Conservation (phyloP, 2,888 invertebrate genomes). For the Uloborus plumipes region DNA sequence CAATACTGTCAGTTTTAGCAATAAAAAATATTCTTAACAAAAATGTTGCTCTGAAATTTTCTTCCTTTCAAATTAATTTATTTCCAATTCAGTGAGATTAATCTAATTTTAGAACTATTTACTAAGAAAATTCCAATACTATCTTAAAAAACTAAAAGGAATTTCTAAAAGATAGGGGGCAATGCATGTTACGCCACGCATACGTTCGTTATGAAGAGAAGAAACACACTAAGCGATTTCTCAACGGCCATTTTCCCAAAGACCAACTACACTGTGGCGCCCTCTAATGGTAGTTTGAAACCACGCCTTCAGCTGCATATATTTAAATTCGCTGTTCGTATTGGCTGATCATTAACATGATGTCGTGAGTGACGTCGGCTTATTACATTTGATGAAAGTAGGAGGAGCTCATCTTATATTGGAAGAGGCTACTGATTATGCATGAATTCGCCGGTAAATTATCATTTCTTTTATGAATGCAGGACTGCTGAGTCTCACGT, state of each 20-base stretch:
- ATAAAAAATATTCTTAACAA: no score
- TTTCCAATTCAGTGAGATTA: no score
- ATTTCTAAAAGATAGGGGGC: no score
- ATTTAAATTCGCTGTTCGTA: constrained; percentile 6
- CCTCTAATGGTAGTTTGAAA: constrained; percentile 24
- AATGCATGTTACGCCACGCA: no score
- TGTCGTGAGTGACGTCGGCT: constrained; percentile 16
- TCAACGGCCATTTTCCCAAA: neutral
- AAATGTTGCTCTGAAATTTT: no score
- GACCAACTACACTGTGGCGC: constrained; percentile 39
- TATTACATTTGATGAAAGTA: neutral
- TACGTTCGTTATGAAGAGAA: no score
- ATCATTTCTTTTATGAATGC: constrained; percentile 28
- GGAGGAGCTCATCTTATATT: constrained; percentile 17
- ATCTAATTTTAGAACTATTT: no score
- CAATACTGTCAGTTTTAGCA: no score
- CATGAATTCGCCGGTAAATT: constrained; percentile 17
- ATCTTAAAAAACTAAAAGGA: no score
- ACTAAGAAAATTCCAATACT: no score
- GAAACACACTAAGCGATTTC: neutral
- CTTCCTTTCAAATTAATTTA: no score
- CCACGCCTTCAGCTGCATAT: constrained; percentile 45
- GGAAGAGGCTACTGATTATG: constrained; percentile 29
- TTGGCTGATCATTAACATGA: constrained; percentile 41
- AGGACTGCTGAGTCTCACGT: constrained; percentile 19